Conservation (phyloP, 1,140 invertebrate genomes). For the Himalopsyche phryganea region DNA sequence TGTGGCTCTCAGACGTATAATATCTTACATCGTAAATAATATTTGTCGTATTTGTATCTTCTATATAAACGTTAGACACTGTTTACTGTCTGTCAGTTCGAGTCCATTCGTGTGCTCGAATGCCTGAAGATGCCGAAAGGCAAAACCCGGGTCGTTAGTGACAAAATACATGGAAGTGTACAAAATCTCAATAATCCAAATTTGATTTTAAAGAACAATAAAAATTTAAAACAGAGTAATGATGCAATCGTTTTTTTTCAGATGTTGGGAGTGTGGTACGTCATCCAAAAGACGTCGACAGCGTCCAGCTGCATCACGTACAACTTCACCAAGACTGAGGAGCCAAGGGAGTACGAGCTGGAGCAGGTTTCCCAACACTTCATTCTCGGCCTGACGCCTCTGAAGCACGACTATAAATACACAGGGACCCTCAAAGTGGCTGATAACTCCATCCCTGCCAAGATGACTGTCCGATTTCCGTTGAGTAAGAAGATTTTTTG, state of each 20-base stretch:
- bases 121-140: too few relatives aligned
- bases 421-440: conserved; percentile 66
- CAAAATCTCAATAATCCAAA: too few relatives aligned
- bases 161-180: too few relatives aligned
- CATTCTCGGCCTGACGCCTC: conserved; percentile 61
- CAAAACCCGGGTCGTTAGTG: too few relatives aligned
- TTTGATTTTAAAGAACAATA: too few relatives aligned
- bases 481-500: conserved; percentile 76
- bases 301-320: conserved; percentile 74
- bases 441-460: conserved; percentile 61
- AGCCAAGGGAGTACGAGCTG: conserved; percentile 65
- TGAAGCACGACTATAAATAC: conserved; percentile 72
- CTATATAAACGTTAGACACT: too few relatives aligned
- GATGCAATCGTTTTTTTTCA: conserved; percentile 46
- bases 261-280: conserved; percentile 79
- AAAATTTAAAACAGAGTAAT: too few relatives aligned
- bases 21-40: too few relatives aligned
- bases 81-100: too few relatives aligned
- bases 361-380: conserved; percentile 74
- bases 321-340: conserved; percentile 68
- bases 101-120: too few relatives aligned
- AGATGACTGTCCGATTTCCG: conserved; percentile 73
- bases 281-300: conserved; percentile 79
- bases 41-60: too few relatives aligned
- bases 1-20: too few relatives aligned